Evolutionary conservation across 2,888 invertebrate genomes (phyloP).

Genomic region (Gibbula magus): DNA sequence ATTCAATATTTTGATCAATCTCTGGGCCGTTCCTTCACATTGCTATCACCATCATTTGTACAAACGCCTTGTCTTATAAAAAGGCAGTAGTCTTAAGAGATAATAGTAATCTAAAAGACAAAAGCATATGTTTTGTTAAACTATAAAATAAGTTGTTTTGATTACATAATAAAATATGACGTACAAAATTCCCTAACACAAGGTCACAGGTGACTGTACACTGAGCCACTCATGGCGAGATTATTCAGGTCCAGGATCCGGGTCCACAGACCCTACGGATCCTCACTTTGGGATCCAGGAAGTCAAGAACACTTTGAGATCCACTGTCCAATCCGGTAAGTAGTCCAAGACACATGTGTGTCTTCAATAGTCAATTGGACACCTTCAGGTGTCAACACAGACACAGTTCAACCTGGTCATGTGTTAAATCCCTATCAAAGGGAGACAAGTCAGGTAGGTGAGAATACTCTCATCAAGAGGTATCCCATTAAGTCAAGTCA

Average conservation of each 20-base stretch:
- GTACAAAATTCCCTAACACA: slow-evolving; percentile 17
- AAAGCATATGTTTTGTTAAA: slow-evolving; percentile 2
- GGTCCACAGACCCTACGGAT: neutral
- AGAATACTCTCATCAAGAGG: neutral
- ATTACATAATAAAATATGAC: slow-evolving; percentile 18
- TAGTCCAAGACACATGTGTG: neutral
- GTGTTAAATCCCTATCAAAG: neutral
- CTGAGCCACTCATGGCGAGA: neutral
- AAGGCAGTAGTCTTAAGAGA: neutral
- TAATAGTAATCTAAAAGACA: slow-evolving; percentile 8
- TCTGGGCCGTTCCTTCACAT: neutral
- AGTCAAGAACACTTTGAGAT: too few relatives aligned
- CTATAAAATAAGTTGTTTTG: slow-evolving; percentile 20
- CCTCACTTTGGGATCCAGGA: neutral
- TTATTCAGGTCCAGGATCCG: neutral
- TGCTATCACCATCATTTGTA: neutral
- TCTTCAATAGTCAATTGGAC: too few relatives aligned
- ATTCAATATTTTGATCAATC: neutral
- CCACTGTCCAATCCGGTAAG: neutral
- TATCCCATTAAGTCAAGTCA: neutral
- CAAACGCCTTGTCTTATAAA: neutral
- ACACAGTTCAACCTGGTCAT: too few relatives aligned
- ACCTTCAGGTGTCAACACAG: too few relatives aligned
- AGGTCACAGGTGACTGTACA: neutral
- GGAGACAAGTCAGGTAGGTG: neutral